These are phyloP conservation scores for Aleiodes testaceus DNA, from an alignment of 2,888 invertebrate species.

Conservation along the genomic window DNA sequence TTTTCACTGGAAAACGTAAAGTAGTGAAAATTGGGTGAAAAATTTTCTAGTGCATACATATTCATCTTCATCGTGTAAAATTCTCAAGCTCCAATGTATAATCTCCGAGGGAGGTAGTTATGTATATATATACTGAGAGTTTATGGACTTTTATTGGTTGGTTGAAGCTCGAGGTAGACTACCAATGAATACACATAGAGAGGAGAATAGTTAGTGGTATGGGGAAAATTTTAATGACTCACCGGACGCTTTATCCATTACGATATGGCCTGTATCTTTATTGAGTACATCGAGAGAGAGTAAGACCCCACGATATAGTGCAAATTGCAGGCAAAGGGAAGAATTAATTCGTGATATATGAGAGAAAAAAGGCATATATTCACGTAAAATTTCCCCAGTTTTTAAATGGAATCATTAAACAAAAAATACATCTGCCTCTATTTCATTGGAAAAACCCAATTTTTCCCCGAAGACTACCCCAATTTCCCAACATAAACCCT, in stretches of 20 bases:
- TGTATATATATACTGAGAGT: background rate
- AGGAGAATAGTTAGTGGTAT: background rate
- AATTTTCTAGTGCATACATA: background rate
- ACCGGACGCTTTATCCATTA: background rate
- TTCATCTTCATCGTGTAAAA: conserved; percentile 13
- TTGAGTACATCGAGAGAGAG: too few species aligned
- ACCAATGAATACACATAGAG: background rate
- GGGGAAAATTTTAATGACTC: conserved; percentile 16
- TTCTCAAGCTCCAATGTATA: conserved; percentile 8
- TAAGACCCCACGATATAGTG: background rate
- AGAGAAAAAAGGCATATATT: background rate
- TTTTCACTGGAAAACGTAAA: too few species aligned
- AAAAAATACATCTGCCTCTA: too few species aligned
- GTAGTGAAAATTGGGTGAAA: background rate
- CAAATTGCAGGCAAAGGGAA: background rate
- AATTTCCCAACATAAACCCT: too few species aligned
- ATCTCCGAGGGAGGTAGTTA: background rate
- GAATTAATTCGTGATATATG: background rate
- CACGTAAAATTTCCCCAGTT: too few species aligned
- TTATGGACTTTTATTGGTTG: background rate
- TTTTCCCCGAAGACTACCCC: background rate
- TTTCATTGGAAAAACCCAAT: background rate
- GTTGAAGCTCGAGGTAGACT: background rate
- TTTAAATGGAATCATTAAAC: too few species aligned
- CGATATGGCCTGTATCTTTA: too few species aligned